Evolutionary conservation across 2,888 invertebrate species (phyloP).

Genomic region (Dendrolimus houi): DNA sequence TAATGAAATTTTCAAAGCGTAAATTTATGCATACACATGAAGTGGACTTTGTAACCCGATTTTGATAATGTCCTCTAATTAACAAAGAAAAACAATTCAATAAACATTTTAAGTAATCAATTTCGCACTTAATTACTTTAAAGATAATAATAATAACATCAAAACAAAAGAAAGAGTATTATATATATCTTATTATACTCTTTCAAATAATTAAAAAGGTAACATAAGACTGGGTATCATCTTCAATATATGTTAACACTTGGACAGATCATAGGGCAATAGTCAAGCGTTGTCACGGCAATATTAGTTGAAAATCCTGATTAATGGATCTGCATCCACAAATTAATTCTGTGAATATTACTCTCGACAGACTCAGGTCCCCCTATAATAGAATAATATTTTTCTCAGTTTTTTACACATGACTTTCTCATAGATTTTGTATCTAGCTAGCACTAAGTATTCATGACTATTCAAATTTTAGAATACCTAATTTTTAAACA

Average conservation of each 20-base stretch:
- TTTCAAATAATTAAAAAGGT: not conserved
- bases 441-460: too few relatives aligned
- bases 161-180: not conserved
- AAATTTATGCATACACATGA: slow-evolving; percentile 21
- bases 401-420: too few relatives aligned
- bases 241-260: not conserved
- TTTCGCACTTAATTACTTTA: slow-evolving; percentile 13
- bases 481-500: too few relatives aligned
- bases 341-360: too few relatives aligned
- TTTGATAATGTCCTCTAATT: slow-evolving; percentile 31
- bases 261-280: not conserved
- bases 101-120: slow-evolving; percentile 21
- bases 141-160: slow-evolving; percentile 4
- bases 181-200: not conserved
- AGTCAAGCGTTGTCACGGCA: too few relatives aligned
- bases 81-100: slow-evolving; percentile 21
- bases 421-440: too few relatives aligned
- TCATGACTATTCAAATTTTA: too few relatives aligned
- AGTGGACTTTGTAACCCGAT: slow-evolving; percentile 34
- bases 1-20: not conserved
- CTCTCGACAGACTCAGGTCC: too few relatives aligned
- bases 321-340: too few relatives aligned
- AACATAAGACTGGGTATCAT: not conserved
- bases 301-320: too few relatives aligned
- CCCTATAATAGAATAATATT: too few relatives aligned